Conservation (phyloP, 2,888 invertebrate genomes). For the Copidosoma aretas region DNA sequence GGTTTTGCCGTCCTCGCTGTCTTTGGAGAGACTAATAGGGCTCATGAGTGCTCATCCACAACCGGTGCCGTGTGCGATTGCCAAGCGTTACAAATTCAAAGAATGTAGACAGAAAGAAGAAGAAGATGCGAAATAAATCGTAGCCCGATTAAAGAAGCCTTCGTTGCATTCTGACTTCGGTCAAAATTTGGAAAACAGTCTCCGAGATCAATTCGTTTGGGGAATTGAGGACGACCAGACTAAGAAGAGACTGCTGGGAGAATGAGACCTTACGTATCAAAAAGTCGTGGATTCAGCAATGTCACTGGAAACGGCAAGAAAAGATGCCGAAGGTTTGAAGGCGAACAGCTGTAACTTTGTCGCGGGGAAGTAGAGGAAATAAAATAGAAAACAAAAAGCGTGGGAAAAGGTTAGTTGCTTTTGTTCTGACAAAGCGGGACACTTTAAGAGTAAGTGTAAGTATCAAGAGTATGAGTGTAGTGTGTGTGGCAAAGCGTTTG, state of each 20-base stretch:
- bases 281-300: slow-evolving; percentile 10
- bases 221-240: slow-evolving; percentile 9
- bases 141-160: slow-evolving; percentile 20
- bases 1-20: slow-evolving; percentile 16
- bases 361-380: background rate
- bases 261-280: slow-evolving; percentile 11
- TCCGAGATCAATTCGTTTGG: slow-evolving; percentile 27
- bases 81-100: slow-evolving; percentile 40
- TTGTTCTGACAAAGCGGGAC: slow-evolving; percentile 9
- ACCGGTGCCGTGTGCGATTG: slow-evolving; percentile 37
- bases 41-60: slow-evolving; percentile 40
- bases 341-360: background rate
- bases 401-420: background rate
- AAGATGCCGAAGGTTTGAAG: background rate
- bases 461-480: background rate
- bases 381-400: background rate
- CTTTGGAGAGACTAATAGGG: no score
- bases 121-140: slow-evolving; percentile 27
- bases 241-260: slow-evolving; percentile 15
- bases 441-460: background rate
- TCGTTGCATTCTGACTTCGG: background rate
- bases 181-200: background rate
- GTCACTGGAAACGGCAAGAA: slow-evolving; percentile 11
- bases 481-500: background rate
- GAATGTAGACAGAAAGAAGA: slow-evolving; percentile 34